A percentile compares a stretch with the other conserved stretches of the same genome.
Conservation (phyloP, 2,888 invertebrate species). For the Ditula angustiorana region DNA sequence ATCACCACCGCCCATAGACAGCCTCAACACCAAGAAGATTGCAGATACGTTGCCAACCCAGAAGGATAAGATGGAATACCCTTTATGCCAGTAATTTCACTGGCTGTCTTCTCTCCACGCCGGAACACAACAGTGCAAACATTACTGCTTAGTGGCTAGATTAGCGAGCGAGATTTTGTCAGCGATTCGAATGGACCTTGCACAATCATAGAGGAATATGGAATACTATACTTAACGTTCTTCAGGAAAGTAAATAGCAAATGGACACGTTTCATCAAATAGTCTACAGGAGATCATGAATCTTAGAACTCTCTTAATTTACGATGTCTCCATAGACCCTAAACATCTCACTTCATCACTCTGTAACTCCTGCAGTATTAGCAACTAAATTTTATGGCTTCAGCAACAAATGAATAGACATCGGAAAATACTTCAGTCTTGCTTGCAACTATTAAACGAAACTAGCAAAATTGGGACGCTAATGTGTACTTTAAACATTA, state of each 20-base stretch:
- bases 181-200: no score
- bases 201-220: no score
- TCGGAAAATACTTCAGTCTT: conserved; percentile 40
- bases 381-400: conserved; percentile 46
- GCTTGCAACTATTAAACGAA: conserved; percentile 10
- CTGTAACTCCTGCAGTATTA: conserved; percentile 16
- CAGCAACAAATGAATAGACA: conserved; percentile 54
- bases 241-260: background rate
- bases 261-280: background rate
- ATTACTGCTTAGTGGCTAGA: no score
- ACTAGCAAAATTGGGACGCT: conserved; percentile 22
- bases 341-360: conserved; percentile 22
- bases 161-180: no score
- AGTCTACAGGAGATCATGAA: background rate
- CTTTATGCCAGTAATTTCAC: no score
- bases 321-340: background rate
- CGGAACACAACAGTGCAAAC: no score
- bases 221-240: no score
- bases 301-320: background rate
- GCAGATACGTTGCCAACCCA: no score
- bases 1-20: no score
- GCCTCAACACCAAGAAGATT: no score
- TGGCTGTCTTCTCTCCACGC: no score
- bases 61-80: no score
- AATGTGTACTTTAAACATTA: conserved; percentile 42